Conservation (phyloP, 37 sponge, comb jelly and placozoan genomes). For the Hexactinellida sp. region DNA sequence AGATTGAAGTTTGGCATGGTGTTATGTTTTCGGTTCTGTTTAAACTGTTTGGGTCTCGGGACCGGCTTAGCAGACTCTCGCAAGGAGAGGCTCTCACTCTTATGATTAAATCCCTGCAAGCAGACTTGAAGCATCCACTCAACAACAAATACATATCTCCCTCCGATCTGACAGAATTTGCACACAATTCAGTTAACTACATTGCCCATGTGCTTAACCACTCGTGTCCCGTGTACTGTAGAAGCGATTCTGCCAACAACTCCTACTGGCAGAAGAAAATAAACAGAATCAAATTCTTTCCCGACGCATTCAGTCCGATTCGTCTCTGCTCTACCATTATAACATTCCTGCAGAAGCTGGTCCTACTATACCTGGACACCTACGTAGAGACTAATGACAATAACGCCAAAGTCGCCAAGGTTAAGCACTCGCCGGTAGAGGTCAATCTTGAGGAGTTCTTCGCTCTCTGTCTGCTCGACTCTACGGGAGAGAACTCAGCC, state of each 20-base stretch:
- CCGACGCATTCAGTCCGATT: neutral
- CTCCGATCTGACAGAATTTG: neutral
- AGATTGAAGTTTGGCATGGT: neutral
- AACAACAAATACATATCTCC: neutral
- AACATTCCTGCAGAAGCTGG: neutral
- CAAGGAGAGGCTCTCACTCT: neutral
- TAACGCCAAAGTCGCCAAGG: neutral
- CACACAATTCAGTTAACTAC: constrained; percentile 3
- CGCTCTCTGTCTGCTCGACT: neutral
- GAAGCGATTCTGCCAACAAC: neutral
- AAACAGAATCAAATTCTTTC: neutral
- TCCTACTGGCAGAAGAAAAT: constrained; percentile 11
- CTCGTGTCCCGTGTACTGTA: neutral
- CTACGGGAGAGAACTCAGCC: neutral
- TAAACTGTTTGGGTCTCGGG: neutral
- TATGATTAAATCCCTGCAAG: constrained; percentile 1
- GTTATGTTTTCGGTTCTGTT: neutral
- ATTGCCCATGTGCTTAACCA: neutral
- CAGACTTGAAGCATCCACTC: neutral
- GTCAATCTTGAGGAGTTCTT: neutral
- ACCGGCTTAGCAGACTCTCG: neutral
- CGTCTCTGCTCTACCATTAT: constrained; percentile 4
- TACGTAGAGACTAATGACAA: neutral
- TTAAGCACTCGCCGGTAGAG: neutral
- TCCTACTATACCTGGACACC: neutral